Evolutionary conservation across 2,113 vertebrate species (phyloP).

Genomic region (Mola mola): DNA sequence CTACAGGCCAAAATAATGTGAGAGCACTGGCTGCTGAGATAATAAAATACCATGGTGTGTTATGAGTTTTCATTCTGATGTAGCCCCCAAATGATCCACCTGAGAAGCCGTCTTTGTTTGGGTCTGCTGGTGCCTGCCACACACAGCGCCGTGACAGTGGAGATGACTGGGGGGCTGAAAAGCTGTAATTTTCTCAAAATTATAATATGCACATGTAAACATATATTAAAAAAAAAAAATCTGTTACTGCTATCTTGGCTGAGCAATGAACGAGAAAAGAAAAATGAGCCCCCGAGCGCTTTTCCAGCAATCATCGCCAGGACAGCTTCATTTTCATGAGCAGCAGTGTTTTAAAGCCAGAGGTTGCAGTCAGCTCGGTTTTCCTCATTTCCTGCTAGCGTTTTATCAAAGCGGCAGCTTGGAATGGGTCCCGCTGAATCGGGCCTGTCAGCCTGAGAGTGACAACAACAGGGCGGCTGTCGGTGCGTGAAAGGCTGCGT

Average conservation of each 20-base stretch:
- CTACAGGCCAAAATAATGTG: conserved; percentile 43
- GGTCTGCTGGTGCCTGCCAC: conserved; percentile 60
- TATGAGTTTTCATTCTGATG: conserved; percentile 64
- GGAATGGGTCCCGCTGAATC: conserved; percentile 39
- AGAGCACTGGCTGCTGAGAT: conserved; percentile 40
- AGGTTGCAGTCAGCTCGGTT: conserved; percentile 40
- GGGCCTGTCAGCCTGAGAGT: conserved; percentile 50
- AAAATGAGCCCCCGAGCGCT: conserved; percentile 22
- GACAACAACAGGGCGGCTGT: conserved; percentile 59
- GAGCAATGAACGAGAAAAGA: conserved; percentile 9
- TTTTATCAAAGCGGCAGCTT: conserved; percentile 54
- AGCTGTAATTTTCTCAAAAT: conserved; percentile 60
- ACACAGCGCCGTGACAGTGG: conserved; percentile 46
- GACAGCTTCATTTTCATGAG: conserved; percentile 44
- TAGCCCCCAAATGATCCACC: conserved; percentile 66
- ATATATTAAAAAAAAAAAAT: conserved; percentile 13
- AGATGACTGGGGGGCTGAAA: conserved; percentile 20
- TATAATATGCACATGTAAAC: conserved; percentile 44
- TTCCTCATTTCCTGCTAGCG: conserved; percentile 47
- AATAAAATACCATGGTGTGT: conserved; percentile 59
- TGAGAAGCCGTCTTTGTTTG: conserved; percentile 60
- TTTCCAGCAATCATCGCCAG: conserved; percentile 12
- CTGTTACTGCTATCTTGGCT: background rate
- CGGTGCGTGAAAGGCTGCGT: conserved; percentile 24
- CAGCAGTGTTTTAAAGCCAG: conserved; percentile 39